phyloP scores from a whole-genome alignment of 2,113 vertebrate genomes.

The Dipodomys spectabilis region DNA sequence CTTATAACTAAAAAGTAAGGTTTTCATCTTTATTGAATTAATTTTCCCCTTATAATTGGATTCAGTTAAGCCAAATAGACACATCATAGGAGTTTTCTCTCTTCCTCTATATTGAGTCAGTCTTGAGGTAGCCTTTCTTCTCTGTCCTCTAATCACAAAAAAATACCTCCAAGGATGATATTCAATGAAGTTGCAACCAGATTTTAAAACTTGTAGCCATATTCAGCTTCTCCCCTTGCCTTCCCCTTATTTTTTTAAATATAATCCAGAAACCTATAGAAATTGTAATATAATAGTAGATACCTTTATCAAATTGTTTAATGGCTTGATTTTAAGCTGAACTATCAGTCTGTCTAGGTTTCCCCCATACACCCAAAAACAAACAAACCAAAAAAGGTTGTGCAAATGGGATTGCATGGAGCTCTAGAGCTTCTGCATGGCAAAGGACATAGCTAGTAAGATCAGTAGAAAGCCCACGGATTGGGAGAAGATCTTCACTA shows the following conservation, averaged over 20 bases:
- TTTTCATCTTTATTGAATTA: slow-evolving; percentile 35
- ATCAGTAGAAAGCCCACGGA: too few species aligned
- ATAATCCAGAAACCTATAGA: background rate
- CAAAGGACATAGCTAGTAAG: too few species aligned
- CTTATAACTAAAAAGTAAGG: slow-evolving; percentile 21
- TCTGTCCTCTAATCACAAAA: background rate
- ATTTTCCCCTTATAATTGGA: background rate
- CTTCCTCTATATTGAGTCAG: background rate
- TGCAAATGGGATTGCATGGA: too few species aligned
- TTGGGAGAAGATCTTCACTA: too few species aligned
- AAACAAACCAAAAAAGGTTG: too few species aligned
- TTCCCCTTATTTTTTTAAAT: background rate
- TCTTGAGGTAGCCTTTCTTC: background rate
- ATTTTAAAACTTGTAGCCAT: background rate
- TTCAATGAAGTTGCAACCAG: background rate
- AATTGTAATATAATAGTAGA: background rate
- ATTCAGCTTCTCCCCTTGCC: background rate
- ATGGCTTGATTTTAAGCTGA: slow-evolving; percentile 41
- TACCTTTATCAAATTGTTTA: background rate
- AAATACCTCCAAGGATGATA: background rate
- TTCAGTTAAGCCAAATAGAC: background rate
- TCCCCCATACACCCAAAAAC: slow-evolving; percentile 26
- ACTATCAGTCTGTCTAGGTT: slow-evolving; percentile 55
- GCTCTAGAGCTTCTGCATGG: too few species aligned
- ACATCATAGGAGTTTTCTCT: background rate